Base-by-base conservation (phyloP, 1,140 invertebrate species). In the Cherax quadricarinatus region DNA sequence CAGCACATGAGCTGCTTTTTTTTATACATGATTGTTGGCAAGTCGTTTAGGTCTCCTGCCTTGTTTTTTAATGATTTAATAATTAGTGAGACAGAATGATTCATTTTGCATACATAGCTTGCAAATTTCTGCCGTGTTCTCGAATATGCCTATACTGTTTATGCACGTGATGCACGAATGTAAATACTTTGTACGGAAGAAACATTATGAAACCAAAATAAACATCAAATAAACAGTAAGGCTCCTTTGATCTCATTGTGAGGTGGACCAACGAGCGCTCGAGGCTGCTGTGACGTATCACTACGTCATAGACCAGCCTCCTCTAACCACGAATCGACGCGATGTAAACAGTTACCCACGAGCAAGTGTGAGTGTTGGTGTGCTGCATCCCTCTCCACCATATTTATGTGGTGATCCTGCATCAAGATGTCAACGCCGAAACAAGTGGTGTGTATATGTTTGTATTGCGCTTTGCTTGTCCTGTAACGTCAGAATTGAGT, bases 361-460 rank as follows among this genome's bases (percentile, higher is more conserved):
- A 75, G 70, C 16, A 75, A n/a, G 16, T 30, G 70, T 75, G 24
- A 75, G 70, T 6, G 24, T 21, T 3, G 30, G 70, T 9, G 70
- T 21, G 7, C 3, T 5, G n/a, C 21, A 7, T 75, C 62, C 5
- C 5, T 18, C 16, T 66, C 21, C 14, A 10, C 6, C 12, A 30
- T 24, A 75, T 75, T 75, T 75, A 75, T 30, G 70, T 75, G 70
- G 30, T 75, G 7, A 30, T 30, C 70, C 6, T 6, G 9, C 70
- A 30, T 24, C 70, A 75, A 30, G 70, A 75, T 75, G 70, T n/a
- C 70, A 75, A 75, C 70, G 70, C 70, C 70, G 70, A 75, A 75
- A n/a, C 70, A 75, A 30, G 70, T 75, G 24, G 70, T 75, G 70
- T 30, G 70, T 75, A 75, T 30, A 30, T 12, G 6, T 5, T 75